These are phyloP conservation scores for Oopsacas minuta DNA, from an alignment of 37 sponge, comb jelly and placozoan species.

Conservation along the genomic window DNA sequence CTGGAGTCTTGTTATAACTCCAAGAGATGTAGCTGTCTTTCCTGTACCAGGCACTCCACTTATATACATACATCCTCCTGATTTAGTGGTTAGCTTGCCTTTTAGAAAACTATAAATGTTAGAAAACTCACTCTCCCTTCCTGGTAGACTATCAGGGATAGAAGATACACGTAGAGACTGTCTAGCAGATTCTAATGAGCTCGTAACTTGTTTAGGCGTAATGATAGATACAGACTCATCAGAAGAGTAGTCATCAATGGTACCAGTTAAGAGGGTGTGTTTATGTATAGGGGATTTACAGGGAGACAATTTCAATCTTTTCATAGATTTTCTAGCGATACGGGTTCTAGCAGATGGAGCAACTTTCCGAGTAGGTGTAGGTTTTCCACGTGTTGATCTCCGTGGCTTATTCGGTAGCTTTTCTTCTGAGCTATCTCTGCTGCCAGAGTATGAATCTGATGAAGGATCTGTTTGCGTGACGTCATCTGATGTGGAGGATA, in stretches of 20 bases:
- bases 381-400: background rate
- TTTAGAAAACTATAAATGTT: conserved; percentile 63
- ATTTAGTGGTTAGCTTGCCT: conserved; percentile 40
- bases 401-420: background rate
- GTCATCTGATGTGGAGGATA: background rate
- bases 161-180: conserved; percentile 55
- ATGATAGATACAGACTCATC: background rate
- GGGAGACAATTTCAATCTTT: background rate
- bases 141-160: conserved; percentile 64
- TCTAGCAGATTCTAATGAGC: background rate
- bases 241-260: background rate
- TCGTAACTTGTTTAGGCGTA: background rate
- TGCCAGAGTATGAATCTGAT: background rate
- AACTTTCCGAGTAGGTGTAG: background rate
- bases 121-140: conserved; percentile 68
- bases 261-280: background rate
- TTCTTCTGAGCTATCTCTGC: background rate
- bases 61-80: conserved; percentile 93
- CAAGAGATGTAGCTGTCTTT: conserved; percentile 91
- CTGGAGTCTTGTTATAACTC: conserved; percentile 45
- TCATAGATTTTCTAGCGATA: background rate
- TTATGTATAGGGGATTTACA: background rate
- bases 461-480: background rate
- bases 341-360: background rate
- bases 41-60: conserved; percentile 91